Evolutionary conservation across 2,797 vertebrate genomes (phyloP).

Genomic region (Hypotaenidia okinawae): DNA sequence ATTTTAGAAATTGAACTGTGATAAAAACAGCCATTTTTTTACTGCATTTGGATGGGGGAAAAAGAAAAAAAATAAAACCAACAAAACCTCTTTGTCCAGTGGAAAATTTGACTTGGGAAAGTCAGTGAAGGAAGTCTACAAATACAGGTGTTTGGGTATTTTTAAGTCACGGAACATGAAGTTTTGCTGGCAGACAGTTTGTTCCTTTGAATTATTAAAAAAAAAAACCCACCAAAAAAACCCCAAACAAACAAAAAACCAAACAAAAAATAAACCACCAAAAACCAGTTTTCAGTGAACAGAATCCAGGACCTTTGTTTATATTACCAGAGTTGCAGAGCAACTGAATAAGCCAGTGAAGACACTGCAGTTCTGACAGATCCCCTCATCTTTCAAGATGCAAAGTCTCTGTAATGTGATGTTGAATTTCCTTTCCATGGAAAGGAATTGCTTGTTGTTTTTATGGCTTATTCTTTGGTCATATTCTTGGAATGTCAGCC

Average conservation of each 20-base stretch:
- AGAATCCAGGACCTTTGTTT: background rate
- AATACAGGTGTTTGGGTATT: background rate
- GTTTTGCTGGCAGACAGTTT: constrained; percentile 16
- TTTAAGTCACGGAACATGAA: background rate
- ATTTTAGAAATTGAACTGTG: background rate
- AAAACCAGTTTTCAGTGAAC: background rate
- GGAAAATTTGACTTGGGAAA: constrained; percentile 16
- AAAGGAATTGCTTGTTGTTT: background rate
- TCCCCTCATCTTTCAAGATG: background rate
- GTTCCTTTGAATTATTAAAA: background rate
- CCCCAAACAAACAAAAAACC: too few species aligned
- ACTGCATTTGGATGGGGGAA: background rate
- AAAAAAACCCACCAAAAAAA: background rate
- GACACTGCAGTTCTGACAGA: background rate
- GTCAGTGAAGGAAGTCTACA: background rate
- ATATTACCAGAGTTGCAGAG: background rate
- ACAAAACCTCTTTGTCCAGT: background rate
- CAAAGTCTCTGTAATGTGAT: background rate
- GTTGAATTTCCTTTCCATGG: background rate
- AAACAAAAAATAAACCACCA: too few species aligned
- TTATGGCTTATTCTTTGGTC: background rate
- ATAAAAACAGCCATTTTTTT: background rate
- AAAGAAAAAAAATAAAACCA: background rate
- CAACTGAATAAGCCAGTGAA: background rate
- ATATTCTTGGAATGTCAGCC: background rate